Base-by-base conservation (phyloP, 2,113 vertebrate genomes). In the Psilopsiagon aurifrons region DNA sequence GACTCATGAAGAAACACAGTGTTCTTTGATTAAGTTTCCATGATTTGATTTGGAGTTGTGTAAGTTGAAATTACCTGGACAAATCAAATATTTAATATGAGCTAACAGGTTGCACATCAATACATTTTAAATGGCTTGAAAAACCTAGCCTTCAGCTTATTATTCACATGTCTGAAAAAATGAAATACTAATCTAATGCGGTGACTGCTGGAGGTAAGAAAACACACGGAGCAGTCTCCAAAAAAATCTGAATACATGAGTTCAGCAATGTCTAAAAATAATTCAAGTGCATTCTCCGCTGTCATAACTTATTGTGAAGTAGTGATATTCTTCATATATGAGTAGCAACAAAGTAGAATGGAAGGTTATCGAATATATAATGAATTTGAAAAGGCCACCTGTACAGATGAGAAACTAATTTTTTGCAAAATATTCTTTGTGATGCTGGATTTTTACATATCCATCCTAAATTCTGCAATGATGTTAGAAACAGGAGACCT, bases 231-330 rank as follows among this genome's bases (percentile, higher is more conserved):
- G 12, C n/a, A 70, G 28, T 55, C 68, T 69, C 22, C 2, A 71
- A 28, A 85, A 81, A 74, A 33, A 83, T 57, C 23, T 68, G 35
- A 80, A 76, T 88, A 55, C 13, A 13, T 15, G 19, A 47, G 25
- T 93, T 87, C 43, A 37, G 13, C 79, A n/a, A 71, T 90, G 41
- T 76, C 75, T 85, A 90, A 90, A 91, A 83, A 83, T 52, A 93
- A 70, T 47, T 41, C 44, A 49, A 62, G 63, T 57, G 54, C 68
- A 37, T 92, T 76, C 41, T 83, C 4, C 92, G 18, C 44, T 94
- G 44, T 73, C 75, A 22, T 86, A 88, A 37, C 33, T 71, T 73
- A 60, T 63, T 69, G 35, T 73, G 57, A 73, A 64, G 76, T 79
- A 85, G 23, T 90, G 33, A 75, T 85, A 24, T 52, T 82, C 51